Base-by-base conservation (phyloP, 2,113 vertebrate species). In the Agapornis roseicollis region DNA sequence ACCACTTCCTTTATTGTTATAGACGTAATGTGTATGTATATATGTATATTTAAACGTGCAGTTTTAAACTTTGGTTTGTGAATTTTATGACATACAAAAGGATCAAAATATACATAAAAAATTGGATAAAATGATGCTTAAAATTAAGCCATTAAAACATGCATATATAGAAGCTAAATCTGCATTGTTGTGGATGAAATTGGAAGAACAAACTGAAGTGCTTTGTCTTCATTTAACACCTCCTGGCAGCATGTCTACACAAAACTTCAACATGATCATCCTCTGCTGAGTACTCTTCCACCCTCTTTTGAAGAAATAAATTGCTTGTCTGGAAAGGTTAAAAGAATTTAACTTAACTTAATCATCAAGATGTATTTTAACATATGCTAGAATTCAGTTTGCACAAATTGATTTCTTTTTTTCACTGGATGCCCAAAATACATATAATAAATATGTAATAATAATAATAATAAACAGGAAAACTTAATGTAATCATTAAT, bases 261-360 rank as follows among this genome's bases (percentile, higher is more conserved):
- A 82, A 64, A 91, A 88, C 61, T 94, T 95, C 53, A 60, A 9
- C 5, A 7, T 88, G 70, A 92, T 4, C 66, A 71, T 93, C 89
- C 63, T 87, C 60, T 74, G 60, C 44, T 63, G 58, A 83, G 52
- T 85, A 63, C 76, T 46, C 28, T 94, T 94, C 60, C 47, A 56
- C 31, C 35, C 37, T 74, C 18, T 93, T 76, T 64, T 70, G 44
- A 93, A 76, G 46, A 93, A 97, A 73, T 49, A 85, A 93, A 96
- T 93, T 95, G 52, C 9, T 92, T 94, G 69, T 90, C 70, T 77
- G 39, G 42, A 70, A 41, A 44, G 61, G 46, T 92, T 35, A 50
- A 93, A 92, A 88, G 46, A 41, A 58, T 94, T 97, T 17, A 73
- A 42, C 66, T 47, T 90, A 28, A 52, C 53, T 78, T 87, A 70